Evolutionary conservation across 2,888 invertebrate genomes (phyloP), one percentile per base, ranked within the genome.

Genomic region (Andrena hattorfiana): DNA sequence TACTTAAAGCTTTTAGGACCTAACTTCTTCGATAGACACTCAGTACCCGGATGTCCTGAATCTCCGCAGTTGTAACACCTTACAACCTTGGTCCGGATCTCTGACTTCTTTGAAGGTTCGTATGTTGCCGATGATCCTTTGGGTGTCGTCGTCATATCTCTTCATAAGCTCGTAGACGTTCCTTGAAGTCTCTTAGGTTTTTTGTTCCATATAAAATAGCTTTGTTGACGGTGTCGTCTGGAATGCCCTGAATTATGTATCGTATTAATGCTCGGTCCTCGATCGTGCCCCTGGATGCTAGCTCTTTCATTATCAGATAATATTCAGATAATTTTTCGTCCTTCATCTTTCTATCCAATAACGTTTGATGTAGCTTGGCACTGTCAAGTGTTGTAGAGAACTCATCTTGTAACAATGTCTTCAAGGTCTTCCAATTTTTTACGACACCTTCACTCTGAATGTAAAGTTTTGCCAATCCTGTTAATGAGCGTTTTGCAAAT

Each of bases 61-160:
- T 35, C 23, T 13, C 69, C 69, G 7, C 69, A 76, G 13, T 76
- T 68, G 16, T 28, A 69, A 35, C 75, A 76, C 1, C 77, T 26
- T 2, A 6, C 42, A 6, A 2, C 1, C 32, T 8, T 42, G 7
- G n/a, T 10, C n/a, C 42, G 42, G 20, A 6, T 5, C 2, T 75
- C 68, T 13, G 35, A 13, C 2, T 48, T 59, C 13, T 42, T 67
- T n/a, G 49, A 26, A n/a, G 10, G 7, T 35, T 2, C 23, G 10
- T 2, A 2, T 1, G 10, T 2, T 5, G 13, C 13, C 16, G 13
- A 5, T 30, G n/a, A 1, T 49, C 68, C 62, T 32, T 10, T 62
- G 2, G 13, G 2, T 8, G 8, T 16, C 13, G 35, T 5, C 42
- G n/a, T 16, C 13, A 69, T 28, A 59, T 71, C 13, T 60, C 23